Base-by-base conservation (phyloP, 2,888 invertebrate genomes). In the Hemicrepidius hirtus region DNA sequence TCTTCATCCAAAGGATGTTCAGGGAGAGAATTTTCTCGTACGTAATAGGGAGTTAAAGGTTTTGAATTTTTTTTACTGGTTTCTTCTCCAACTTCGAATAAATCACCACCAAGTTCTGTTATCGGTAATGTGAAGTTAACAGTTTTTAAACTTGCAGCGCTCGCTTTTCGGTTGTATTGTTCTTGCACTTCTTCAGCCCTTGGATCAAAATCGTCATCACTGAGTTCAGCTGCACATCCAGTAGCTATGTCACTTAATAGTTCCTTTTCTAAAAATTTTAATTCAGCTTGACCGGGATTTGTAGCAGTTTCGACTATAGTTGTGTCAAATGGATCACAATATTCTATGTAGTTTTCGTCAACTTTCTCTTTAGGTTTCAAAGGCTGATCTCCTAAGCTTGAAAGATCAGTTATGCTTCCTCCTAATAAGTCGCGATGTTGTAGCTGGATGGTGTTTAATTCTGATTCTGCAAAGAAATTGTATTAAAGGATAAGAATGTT, bases 281-380 rank as follows among this genome's bases (percentile, higher is more conserved):
- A 84, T 85, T 96, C 95, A 5, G 93, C 91, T 85, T 91, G 92
- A 41, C 95, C 95, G 0, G 95, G 94, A 66, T 92, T 91, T 50
- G 92, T 90, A 37, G 93, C 89, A 64, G 89, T 89, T 80, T 92
- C 91, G 1, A 95, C 91, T 35, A 91, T 90, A 0, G 95, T 95
- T 0, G 96, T 96, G 82, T 96, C 96, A 80, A 97, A 96, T 0
- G 96, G 96, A 87, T 96, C 96, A 65, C 92, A 91, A 80, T 91
- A 90, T 64, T 90, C 92, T 70, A 89, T 85, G 50, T 85, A 84
- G 68, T 87, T 85, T 73, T 90, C 89, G 9, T 90, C 88, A 50
- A 88, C 87, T 20, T 89, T 85, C 21, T 86, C 84, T 28, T 83
- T 81, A 0, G 94, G 94, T 73, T 90, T 88, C 63, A 94, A 89